Evolutionary conservation across 2,113 vertebrate genomes (phyloP).

Genomic region (Puffinus mauretanicus): DNA sequence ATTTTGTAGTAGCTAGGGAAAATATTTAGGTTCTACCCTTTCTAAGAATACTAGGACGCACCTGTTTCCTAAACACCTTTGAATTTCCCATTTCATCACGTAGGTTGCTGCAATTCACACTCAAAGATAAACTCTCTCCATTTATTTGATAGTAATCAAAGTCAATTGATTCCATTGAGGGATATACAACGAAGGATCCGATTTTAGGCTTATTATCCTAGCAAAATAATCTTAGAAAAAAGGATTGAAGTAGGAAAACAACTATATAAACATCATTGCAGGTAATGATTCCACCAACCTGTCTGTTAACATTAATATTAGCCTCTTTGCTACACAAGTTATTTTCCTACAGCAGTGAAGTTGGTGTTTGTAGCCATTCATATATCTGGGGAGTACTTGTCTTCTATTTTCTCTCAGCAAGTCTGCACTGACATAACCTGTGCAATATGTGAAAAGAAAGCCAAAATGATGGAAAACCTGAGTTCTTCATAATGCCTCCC

Average conservation of each 20-base stretch:
- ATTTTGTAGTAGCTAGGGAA: not conserved
- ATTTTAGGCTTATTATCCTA: not conserved
- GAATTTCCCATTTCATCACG: not conserved
- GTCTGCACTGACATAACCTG: not conserved
- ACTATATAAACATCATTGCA: not conserved
- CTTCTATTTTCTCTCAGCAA: not conserved
- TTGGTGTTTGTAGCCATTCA: not conserved
- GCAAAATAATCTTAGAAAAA: not conserved
- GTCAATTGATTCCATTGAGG: not conserved
- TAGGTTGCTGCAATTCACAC: not conserved
- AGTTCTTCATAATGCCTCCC: not conserved
- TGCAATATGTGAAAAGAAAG: not conserved
- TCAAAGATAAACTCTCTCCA: not conserved
- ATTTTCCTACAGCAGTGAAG: not conserved
- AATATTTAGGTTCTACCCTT: not conserved
- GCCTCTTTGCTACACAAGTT: not conserved
- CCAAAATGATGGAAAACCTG: not conserved
- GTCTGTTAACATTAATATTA: not conserved
- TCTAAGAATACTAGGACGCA: not conserved
- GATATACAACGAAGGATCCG: not conserved
- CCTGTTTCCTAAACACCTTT: not conserved
- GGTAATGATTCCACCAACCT: not conserved
- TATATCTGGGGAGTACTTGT: not conserved
- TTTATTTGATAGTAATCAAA: not conserved
- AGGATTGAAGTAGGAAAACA: not conserved